Percentiles rank a stretch among this genome's conserved stretches.
Evolutionary conservation across 2,888 invertebrate species (phyloP).

Genomic region (Glyphotaelius pellucidus): DNA sequence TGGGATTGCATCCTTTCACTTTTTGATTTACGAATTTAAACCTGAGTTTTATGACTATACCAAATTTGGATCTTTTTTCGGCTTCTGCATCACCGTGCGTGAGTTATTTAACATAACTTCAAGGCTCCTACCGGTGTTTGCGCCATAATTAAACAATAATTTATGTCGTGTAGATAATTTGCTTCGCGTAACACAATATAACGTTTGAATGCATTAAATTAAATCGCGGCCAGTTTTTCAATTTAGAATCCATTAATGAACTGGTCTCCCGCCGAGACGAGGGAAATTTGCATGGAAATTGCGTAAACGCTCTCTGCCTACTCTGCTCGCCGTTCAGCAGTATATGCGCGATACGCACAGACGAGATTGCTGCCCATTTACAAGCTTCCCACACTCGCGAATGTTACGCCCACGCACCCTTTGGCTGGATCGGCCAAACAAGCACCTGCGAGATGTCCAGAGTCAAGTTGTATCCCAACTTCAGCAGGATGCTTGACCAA

Average conservation of each 20-base stretch:
- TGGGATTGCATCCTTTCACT: slow-evolving; percentile 42
- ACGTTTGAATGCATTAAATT: slow-evolving; percentile 43
- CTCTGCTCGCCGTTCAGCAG: slow-evolving; percentile 23
- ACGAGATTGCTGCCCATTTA: slow-evolving; percentile 60
- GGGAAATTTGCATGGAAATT: slow-evolving; percentile 70
- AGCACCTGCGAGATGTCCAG: slow-evolving; percentile 19
- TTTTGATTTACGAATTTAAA: slow-evolving; percentile 34
- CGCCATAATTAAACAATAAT: slow-evolving; percentile 30
- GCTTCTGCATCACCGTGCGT: background rate
- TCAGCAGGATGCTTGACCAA: background rate
- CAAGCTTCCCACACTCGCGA: slow-evolving; percentile 54
- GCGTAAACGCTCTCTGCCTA: slow-evolving; percentile 69
- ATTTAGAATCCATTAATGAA: slow-evolving; percentile 64
- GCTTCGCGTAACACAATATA: slow-evolving; percentile 9
- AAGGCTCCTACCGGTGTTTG: slow-evolving; percentile 19
- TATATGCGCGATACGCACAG: slow-evolving; percentile 46
- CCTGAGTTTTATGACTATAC: background rate
- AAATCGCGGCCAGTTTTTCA: slow-evolving; percentile 45
- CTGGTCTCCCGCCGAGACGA: slow-evolving; percentile 53
- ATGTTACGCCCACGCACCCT: slow-evolving; percentile 33
- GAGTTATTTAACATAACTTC: background rate
- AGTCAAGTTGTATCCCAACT: background rate
- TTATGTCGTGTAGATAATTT: slow-evolving; percentile 13
- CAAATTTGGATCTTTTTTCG: slow-evolving; percentile 17
- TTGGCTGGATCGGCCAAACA: background rate